Percentiles rank a stretch among this genome's conserved stretches.
Conservation (phyloP, 1,140 invertebrate genomes). For the Agrypnia vestita region DNA sequence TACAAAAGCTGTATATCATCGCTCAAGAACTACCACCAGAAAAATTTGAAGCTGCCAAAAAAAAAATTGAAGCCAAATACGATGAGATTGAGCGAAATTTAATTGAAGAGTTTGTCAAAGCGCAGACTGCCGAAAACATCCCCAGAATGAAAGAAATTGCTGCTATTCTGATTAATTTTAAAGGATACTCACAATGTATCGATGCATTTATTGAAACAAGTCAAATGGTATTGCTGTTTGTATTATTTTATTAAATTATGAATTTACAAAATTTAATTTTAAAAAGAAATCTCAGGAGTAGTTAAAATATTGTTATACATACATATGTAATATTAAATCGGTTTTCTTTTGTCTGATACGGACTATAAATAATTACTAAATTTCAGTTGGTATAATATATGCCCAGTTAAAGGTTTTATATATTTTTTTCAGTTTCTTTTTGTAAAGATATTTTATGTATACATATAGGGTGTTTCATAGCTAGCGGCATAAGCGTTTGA, state of each 20-base stretch:
- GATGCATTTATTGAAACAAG: slow-evolving; percentile 98
- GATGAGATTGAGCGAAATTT: slow-evolving; percentile 94
- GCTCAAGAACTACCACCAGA: slow-evolving; percentile 92
- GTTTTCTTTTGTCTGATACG: no score
- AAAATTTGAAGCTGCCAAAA: slow-evolving; percentile 91
- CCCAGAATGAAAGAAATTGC: slow-evolving; percentile 95
- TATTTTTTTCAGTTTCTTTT: no score
- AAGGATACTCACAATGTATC: slow-evolving; percentile 96
- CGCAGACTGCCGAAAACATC: slow-evolving; percentile 88
- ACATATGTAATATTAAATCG: background rate
- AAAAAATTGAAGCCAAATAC: slow-evolving; percentile 95
- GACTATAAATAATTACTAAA: no score
- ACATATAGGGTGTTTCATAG: no score
- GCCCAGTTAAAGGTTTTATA: no score
- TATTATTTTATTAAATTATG: background rate
- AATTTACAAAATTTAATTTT: no score
- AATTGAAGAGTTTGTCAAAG: slow-evolving; percentile 95
- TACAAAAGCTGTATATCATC: slow-evolving; percentile 97
- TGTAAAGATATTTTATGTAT: no score
- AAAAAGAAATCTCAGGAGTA: no score
- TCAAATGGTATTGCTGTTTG: slow-evolving; percentile 80
- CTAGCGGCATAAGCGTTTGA: no score
- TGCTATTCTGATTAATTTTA: slow-evolving; percentile 93
- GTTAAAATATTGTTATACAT: background rate
- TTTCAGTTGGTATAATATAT: no score